These are phyloP conservation scores for Prunella fulvescens DNA, from an alignment of 2,113 vertebrate species.

Conservation along the genomic window DNA sequence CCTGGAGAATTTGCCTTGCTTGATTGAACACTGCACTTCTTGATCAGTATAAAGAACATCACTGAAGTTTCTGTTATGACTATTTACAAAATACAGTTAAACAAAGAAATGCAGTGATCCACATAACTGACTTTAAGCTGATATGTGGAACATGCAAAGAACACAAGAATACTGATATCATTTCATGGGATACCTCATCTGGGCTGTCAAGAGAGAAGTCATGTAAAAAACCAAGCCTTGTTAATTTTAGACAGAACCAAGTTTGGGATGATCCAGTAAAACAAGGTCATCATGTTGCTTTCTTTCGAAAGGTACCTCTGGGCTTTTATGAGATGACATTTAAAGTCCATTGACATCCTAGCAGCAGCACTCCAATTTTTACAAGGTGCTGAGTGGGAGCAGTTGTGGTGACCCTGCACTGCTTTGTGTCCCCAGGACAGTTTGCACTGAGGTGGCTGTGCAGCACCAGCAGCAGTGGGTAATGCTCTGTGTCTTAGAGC, in stretches of 20 bases:
- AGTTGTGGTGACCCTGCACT: background rate
- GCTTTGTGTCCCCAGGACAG: background rate
- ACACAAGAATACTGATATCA: background rate
- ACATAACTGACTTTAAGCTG: conserved; percentile 39
- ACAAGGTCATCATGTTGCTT: accelerated
- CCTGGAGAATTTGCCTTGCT: background rate
- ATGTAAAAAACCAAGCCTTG: background rate
- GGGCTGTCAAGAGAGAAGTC: background rate
- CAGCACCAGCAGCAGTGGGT: background rate
- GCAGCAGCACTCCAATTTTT: background rate
- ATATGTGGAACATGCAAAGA: background rate
- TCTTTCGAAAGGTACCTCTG: background rate
- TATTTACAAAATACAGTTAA: conserved; percentile 33
- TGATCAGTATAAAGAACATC: background rate
- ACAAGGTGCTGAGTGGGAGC: background rate
- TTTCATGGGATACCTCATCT: background rate
- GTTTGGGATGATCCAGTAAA: background rate
- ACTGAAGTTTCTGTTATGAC: conserved; percentile 21
- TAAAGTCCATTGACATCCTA: background rate
- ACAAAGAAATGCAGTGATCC: conserved; percentile 42
- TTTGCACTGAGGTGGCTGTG: background rate
- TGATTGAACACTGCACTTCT: background rate
- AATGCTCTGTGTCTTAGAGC: background rate
- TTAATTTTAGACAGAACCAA: background rate
- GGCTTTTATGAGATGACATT: background rate